A percentile compares a stretch with the other conserved stretches of the same genome.
Evolutionary conservation across 35 echinoderm and acorn worm genomes (phyloP).

Genomic region (Eucidaris tribuloides): DNA sequence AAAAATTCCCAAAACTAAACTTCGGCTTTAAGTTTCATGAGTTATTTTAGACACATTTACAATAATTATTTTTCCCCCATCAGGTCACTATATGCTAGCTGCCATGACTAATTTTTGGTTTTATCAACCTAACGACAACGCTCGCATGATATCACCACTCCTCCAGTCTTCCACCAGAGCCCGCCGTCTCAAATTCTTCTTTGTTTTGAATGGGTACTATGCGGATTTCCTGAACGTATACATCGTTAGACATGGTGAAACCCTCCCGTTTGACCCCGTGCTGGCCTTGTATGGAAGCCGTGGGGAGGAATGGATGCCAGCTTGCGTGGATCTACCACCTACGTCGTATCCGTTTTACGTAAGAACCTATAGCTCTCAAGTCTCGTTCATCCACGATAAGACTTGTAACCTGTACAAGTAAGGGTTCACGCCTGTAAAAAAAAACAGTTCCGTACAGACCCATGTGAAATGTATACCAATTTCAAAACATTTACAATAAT

Average conservation of each 20-base stretch:
- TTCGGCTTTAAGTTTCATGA: not conserved
- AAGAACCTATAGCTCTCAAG: no score
- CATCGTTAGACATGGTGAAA: not conserved
- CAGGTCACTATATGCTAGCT: slow-evolving; percentile 40
- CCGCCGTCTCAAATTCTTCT: slow-evolving; percentile 34
- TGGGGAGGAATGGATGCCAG: slow-evolving; percentile 14
- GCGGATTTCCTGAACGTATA: slow-evolving; percentile 24
- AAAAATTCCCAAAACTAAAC: no score
- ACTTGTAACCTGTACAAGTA: no score
- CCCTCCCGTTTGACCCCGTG: not conserved
- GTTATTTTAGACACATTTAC: not conserved
- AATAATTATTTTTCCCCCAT: not conserved
- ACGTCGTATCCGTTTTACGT: slow-evolving; percentile 33
- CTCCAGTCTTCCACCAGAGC: not conserved
- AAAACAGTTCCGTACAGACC: no score
- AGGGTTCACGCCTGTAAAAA: no score
- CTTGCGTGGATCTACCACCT: slow-evolving; percentile 2
- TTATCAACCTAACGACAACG: not conserved
- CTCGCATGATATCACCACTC: slow-evolving; percentile 9
- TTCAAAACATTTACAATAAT: no score
- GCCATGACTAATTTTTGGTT: not conserved
- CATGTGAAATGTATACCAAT: no score
- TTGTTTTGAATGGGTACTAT: not conserved
- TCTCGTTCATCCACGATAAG: no score
- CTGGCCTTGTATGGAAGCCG: slow-evolving; percentile 12